phyloP scores from a whole-genome alignment of 2,113 vertebrate species.

The Ceyx cyanopectus region DNA sequence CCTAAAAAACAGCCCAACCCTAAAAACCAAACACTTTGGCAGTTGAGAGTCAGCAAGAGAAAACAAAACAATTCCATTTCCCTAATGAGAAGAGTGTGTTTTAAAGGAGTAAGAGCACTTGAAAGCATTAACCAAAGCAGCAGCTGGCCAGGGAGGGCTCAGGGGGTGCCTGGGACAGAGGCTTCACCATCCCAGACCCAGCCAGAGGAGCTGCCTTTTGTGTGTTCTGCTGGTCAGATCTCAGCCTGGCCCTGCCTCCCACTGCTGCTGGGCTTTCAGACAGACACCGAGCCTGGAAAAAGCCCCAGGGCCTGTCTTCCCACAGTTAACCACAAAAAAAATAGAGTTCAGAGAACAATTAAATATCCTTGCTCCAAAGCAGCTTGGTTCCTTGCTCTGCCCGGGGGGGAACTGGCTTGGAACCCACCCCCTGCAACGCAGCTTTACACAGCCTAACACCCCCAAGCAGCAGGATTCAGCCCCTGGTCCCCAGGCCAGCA shows the following conservation, averaged over 20 bases:
- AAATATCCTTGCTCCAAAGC: fast-evolving
- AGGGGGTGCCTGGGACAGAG: fast-evolving
- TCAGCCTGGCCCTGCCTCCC: neutral
- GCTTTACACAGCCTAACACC: neutral
- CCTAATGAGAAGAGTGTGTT: neutral
- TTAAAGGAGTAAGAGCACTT: neutral
- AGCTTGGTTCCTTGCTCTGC: neutral
- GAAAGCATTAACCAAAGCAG: neutral
- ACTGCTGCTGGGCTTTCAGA: neutral
- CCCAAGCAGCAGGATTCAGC: neutral
- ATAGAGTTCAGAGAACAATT: neutral
- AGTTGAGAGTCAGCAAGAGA: neutral
- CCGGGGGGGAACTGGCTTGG: neutral
- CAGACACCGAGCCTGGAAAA: neutral
- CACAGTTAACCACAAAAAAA: fast-evolving
- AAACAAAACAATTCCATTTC: neutral
- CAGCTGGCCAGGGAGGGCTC: neutral
- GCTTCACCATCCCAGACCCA: neutral
- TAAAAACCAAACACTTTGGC: neutral
- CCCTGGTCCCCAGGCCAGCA: neutral
- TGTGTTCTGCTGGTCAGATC: neutral
- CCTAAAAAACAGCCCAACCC: no score
- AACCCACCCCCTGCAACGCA: neutral
- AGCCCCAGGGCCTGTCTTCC: neutral
- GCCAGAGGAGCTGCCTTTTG: fast-evolving